phyloP scores from a whole-genome alignment of 2,113 vertebrate genomes.

The Corynorhinus townsendii region DNA sequence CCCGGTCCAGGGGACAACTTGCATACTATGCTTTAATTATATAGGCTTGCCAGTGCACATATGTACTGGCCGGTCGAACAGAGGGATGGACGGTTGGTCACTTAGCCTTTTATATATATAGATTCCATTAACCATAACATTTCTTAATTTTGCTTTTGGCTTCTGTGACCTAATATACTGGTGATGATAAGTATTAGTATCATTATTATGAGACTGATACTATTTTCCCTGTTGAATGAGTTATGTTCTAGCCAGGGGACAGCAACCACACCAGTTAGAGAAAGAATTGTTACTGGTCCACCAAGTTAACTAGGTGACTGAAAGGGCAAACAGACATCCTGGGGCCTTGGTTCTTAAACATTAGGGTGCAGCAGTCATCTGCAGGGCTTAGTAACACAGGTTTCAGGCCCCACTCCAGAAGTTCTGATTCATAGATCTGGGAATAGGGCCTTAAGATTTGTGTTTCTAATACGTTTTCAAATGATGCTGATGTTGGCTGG shows the following conservation, averaged over 20 bases:
- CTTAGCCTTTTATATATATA: no score
- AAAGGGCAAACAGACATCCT: background rate
- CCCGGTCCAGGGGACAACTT: no score
- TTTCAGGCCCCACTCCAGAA: background rate
- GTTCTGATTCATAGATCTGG: background rate
- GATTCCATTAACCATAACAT: background rate
- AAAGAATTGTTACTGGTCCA: background rate
- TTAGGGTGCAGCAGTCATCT: no score
- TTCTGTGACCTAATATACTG: background rate
- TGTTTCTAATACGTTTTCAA: background rate
- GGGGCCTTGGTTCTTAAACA: background rate
- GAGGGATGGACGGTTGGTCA: no score
- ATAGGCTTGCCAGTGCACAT: no score
- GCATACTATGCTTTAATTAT: no score
- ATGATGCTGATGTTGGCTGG: background rate
- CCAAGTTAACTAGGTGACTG: background rate
- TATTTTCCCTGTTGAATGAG: background rate
- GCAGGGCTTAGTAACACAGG: background rate
- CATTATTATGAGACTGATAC: background rate
- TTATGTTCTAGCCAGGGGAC: background rate
- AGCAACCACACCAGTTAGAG: background rate
- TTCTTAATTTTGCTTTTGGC: slow-evolving; percentile 23
- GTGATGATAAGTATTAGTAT: background rate
- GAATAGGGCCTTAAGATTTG: background rate
- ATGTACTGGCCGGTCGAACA: no score